A percentile compares a stretch with the other conserved stretches of the same genome.
Conservation (phyloP, 2,113 vertebrate genomes). For the Neotoma lepida region DNA sequence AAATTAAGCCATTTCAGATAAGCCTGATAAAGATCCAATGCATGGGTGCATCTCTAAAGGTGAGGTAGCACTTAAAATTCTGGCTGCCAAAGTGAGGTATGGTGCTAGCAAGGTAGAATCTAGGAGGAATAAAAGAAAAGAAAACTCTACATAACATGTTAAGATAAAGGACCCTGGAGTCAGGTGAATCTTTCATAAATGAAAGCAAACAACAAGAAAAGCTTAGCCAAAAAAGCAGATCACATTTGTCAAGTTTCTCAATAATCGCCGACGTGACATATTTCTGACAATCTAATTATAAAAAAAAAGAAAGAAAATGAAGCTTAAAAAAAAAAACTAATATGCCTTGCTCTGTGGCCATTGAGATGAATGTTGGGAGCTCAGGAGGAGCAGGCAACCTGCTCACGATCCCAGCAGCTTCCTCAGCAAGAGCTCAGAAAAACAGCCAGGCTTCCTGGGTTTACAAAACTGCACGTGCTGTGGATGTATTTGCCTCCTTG, state of each 20-base stretch:
- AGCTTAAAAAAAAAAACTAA: neutral
- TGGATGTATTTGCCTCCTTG: neutral
- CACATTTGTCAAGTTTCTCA: neutral
- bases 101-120: neutral
- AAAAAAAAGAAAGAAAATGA: neutral
- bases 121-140: neutral
- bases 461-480: neutral
- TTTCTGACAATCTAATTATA: slow-evolving; percentile 26
- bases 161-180: neutral
- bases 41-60: neutral
- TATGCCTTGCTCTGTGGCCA: neutral
- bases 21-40: neutral
- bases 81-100: neutral
- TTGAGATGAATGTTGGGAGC: neutral
- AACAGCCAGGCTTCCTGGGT: neutral
- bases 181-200: neutral
- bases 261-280: neutral
- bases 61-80: neutral
- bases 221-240: neutral
- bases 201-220: slow-evolving; percentile 22
- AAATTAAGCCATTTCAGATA: neutral
- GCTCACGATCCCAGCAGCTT: neutral
- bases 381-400: neutral
- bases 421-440: neutral
- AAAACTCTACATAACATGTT: neutral